Percentiles rank a stretch among this genome's conserved stretches.
Conservation (phyloP, 2,113 vertebrate species). For the Melanerpes formicivorus region DNA sequence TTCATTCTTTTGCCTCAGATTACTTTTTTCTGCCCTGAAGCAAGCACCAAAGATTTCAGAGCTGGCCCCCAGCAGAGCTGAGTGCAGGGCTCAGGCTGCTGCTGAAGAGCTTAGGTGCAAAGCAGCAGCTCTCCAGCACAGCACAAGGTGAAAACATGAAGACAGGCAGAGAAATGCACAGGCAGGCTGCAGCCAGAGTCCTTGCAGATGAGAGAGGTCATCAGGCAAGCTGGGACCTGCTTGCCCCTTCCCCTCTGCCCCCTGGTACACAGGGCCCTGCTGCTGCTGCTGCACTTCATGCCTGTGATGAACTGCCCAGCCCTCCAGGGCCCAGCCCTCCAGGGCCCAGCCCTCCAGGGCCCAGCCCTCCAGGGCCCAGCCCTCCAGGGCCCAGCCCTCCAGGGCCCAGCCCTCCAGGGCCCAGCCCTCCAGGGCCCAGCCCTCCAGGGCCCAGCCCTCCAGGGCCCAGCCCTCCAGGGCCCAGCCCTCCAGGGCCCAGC, state of each 20-base stretch:
- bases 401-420: too few species aligned
- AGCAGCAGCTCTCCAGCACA: slow-evolving; percentile 16
- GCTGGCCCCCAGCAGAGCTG: neutral
- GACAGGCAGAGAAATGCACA: neutral
- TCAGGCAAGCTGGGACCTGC: neutral
- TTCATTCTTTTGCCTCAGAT: neutral
- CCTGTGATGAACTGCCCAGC: neutral
- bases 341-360: neutral
- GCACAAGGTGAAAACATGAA: neutral
- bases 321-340: neutral
- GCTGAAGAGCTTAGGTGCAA: neutral
- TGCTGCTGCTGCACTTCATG: rapidly evolving
- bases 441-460: neutral
- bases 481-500: neutral
- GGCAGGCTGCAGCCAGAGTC: neutral
- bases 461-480: neutral
- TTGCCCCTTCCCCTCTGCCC: neutral
- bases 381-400: too few species aligned
- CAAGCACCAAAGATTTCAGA: neutral
- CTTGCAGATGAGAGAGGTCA: neutral
- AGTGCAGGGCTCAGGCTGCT: neutral
- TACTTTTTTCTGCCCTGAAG: neutral
- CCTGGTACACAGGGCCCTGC: neutral
- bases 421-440: too few species aligned
- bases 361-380: too few species aligned